Percentiles rank a stretch among this genome's conserved stretches.
phyloP scores from a whole-genome alignment of 2,888 invertebrate species.

The Cinara cedri region DNA sequence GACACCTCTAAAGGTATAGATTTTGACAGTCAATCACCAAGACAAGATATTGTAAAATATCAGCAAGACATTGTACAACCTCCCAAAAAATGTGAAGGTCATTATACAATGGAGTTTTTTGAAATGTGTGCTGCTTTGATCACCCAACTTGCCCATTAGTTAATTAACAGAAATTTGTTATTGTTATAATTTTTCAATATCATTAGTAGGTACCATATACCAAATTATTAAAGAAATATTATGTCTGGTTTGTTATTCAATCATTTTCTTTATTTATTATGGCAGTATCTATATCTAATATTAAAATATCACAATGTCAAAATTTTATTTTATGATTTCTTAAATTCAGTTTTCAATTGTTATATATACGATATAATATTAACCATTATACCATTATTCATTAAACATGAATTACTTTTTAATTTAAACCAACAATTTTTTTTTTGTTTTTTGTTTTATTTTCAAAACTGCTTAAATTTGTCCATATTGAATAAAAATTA shows the following conservation, averaged over 20 bases:
- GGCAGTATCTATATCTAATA: background rate
- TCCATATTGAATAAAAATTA: background rate
- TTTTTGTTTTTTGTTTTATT: background rate
- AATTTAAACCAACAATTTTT: background rate
- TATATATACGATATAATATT: background rate
- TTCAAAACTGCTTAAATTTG: background rate
- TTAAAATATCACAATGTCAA: background rate
- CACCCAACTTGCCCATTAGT: conserved; percentile 91
- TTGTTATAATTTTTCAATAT: conserved; percentile 11
- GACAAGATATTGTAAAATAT: conserved; percentile 30
- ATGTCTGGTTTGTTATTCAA: background rate
- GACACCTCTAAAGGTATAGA: conserved; percentile 30
- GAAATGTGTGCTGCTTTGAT: conserved; percentile 99
- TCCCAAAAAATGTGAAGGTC: conserved; percentile 66
- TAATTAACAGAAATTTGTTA: background rate
- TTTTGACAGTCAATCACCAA: conserved; percentile 40
- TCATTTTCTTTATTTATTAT: background rate
- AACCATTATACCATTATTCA: too few relatives aligned
- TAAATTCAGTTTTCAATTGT: background rate
- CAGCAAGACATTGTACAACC: conserved; percentile 24
- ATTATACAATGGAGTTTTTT: conserved; percentile 99
- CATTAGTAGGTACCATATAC: background rate
- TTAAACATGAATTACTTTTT: background rate
- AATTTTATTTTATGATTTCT: background rate
- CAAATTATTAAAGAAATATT: background rate